phyloP scores from a whole-genome alignment of 2,797 vertebrate genomes.

The Esox lucius region DNA sequence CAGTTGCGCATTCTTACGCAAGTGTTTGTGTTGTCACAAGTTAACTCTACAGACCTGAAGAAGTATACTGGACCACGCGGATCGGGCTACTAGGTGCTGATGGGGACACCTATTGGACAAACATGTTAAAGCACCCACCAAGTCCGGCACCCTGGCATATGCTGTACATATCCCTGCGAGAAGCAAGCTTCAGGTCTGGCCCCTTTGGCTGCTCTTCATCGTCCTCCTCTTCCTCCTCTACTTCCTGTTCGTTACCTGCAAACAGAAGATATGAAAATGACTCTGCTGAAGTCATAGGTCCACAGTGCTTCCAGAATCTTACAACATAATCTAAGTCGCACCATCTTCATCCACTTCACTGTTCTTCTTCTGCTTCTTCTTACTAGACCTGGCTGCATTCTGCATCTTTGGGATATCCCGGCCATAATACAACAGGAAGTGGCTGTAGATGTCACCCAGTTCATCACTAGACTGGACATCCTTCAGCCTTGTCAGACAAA shows the following conservation, averaged over 20 bases:
- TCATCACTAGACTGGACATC: conserved; percentile 89
- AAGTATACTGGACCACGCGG: background rate
- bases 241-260: conserved; percentile 41
- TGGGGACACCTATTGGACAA: conserved; percentile 29
- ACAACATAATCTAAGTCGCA: conserved; percentile 23
- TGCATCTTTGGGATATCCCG: conserved; percentile 92
- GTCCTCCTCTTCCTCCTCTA: conserved; percentile 63
- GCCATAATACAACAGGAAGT: conserved; percentile 89
- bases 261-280: background rate
- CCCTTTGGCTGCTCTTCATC: conserved; percentile 86
- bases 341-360: conserved; percentile 83
- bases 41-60: background rate
- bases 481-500: conserved; percentile 73
- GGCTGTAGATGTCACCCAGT: conserved; percentile 87
- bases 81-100: background rate
- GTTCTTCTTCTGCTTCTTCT: conserved; percentile 82
- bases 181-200: conserved; percentile 88
- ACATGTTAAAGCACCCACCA: conserved; percentile 65
- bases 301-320: background rate
- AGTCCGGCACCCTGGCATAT: conserved; percentile 87
- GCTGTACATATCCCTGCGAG: conserved; percentile 89
- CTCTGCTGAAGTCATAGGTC: background rate
- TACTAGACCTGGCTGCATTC: conserved; percentile 80
- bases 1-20: background rate
- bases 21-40: background rate